Evolutionary conservation across 30 jellyfish, hydroid and myxozoan species (phyloP).

Genomic region (Hydractinia echinata): DNA sequence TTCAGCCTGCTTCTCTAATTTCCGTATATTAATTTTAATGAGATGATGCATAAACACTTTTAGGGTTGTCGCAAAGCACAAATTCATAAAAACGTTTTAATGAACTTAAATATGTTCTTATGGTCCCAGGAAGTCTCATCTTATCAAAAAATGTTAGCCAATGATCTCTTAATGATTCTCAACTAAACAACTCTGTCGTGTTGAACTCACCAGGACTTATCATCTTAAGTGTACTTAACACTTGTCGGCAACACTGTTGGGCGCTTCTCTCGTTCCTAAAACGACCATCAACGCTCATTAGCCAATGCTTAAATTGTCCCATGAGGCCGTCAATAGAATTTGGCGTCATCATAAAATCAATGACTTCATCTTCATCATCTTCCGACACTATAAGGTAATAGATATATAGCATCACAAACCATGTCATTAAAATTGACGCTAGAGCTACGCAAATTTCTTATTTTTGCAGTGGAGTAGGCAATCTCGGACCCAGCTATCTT

Average conservation of each 20-base stretch:
- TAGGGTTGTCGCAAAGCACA: not conserved
- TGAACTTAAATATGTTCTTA: slow-evolving; percentile 29
- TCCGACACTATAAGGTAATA: no score
- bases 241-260: slow-evolving; percentile 5
- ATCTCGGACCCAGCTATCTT: no score
- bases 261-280: slow-evolving; percentile 10
- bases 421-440: no score
- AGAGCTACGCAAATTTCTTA: no score
- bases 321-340: not conserved
- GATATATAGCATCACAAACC: not conserved
- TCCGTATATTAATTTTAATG: not conserved
- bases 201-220: slow-evolving; percentile 1
- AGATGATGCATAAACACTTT: not conserved
- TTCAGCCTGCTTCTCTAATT: not conserved
- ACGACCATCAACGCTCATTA: slow-evolving; percentile 25
- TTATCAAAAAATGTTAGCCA: slow-evolving; percentile 14
- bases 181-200: not conserved
- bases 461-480: no score
- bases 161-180: not conserved
- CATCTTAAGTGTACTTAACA: not conserved
- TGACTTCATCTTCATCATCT: slow-evolving; percentile 18
- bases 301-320: slow-evolving; percentile 21
- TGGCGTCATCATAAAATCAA: slow-evolving; percentile 6
- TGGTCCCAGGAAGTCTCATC: slow-evolving; percentile 21
- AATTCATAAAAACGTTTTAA: slow-evolving; percentile 8